phyloP scores from a whole-genome alignment of 2,888 invertebrate genomes.

The Boloria selene region DNA sequence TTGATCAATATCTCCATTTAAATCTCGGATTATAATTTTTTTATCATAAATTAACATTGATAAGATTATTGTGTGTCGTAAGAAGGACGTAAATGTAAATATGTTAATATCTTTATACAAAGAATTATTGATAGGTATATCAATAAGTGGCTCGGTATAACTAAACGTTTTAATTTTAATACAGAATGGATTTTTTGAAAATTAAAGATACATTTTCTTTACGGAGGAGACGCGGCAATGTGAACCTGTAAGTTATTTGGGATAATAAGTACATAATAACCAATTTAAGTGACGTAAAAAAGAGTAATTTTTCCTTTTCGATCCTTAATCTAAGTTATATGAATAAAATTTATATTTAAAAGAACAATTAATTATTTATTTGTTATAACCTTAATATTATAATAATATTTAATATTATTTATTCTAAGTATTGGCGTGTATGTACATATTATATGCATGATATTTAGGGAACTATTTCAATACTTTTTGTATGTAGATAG shows the following conservation, averaged over 20 bases:
- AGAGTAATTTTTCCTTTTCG: no score
- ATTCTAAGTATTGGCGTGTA: no score
- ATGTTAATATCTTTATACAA: conserved; percentile 12
- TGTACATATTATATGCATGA: no score
- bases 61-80: conserved; percentile 29
- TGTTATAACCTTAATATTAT: no score
- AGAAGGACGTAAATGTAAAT: conserved; percentile 12
- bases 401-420: no score
- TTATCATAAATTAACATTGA: conserved; percentile 34
- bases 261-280: background rate
- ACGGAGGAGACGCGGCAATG: conserved; percentile 8
- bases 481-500: no score
- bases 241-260: conserved; percentile 24
- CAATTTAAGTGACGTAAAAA: background rate
- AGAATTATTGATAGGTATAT: conserved; percentile 20
- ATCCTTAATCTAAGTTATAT: no score
- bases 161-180: background rate
- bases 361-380: no score
- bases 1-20: conserved; percentile 20
- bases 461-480: no score
- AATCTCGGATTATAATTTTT: conserved; percentile 33
- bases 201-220: conserved; percentile 19
- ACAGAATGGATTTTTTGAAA: conserved; percentile 23
- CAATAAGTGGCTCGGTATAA: conserved; percentile 2
- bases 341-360: no score